Percentiles rank a stretch among this genome's conserved stretches.
Conservation (phyloP, 1,140 invertebrate species). For the Octopus bimaculoides region DNA sequence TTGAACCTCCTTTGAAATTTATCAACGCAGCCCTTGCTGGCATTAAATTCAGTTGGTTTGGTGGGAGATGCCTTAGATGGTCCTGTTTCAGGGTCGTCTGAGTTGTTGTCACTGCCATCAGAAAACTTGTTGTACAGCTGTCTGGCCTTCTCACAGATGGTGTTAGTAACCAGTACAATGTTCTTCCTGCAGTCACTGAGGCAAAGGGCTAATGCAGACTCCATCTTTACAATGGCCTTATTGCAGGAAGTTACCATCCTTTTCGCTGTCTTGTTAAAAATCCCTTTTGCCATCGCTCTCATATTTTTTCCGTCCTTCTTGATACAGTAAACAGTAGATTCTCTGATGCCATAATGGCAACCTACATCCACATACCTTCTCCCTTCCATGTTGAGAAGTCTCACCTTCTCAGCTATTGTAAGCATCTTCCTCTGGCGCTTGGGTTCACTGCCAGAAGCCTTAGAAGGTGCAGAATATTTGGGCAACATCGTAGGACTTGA, state of each 20-base stretch:
- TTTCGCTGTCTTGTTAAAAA: conserved; percentile 1
- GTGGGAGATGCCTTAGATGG: neutral
- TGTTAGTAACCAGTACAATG: neutral
- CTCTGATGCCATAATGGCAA: neutral
- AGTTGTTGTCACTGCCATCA: neutral
- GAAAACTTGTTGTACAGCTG: neutral
- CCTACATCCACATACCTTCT: conserved; percentile 4
- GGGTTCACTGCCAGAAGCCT: neutral
- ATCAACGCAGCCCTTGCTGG: neutral
- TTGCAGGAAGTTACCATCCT: conserved; percentile 6
- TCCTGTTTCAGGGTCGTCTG: neutral
- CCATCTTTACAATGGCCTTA: conserved; percentile 7
- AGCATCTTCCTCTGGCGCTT: neutral
- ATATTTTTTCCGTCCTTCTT: neutral
- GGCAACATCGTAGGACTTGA: neutral
- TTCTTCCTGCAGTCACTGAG: conserved; percentile 4
- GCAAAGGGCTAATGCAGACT: neutral
- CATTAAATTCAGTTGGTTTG: neutral
- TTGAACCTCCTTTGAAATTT: neutral
- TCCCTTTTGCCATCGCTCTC: neutral
- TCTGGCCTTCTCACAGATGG: conserved; percentile 6
- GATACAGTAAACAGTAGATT: neutral
- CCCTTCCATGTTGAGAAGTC: conserved; percentile 16
- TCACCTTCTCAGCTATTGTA: neutral
- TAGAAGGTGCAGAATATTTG: neutral